Conservation (phyloP, 2,888 invertebrate genomes). For the Bombylius discolor region DNA sequence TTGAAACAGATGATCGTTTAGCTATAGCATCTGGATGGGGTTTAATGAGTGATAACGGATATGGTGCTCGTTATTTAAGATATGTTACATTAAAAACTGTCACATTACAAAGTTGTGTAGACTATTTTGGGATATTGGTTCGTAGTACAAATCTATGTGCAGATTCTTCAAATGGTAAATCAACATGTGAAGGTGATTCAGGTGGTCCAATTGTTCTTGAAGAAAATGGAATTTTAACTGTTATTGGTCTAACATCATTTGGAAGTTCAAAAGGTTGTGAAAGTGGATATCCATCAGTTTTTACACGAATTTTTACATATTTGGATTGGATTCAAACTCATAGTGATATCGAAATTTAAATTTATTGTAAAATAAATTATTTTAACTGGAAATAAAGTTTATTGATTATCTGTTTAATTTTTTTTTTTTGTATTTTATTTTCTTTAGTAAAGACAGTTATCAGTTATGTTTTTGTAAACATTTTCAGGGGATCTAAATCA, state of each 20-base stretch:
- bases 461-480: too few relatives aligned
- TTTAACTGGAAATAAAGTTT: too few relatives aligned
- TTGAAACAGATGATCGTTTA: background rate
- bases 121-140: background rate
- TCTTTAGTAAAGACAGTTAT: background rate
- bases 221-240: background rate
- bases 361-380: too few relatives aligned
- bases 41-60: background rate
- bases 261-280: background rate
- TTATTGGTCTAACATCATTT: constrained; percentile 2
- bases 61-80: background rate
- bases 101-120: background rate
- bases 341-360: too few relatives aligned
- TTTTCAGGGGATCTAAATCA: too few relatives aligned
- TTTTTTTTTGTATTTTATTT: background rate
- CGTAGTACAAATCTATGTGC: background rate
- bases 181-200: constrained; percentile 1
- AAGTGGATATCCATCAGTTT: background rate
- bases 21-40: constrained; percentile 3
- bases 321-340: constrained; percentile 2
- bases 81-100: background rate
- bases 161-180: background rate
- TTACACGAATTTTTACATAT: background rate
- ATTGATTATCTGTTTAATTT: background rate
- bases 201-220: constrained; percentile 1